A percentile compares a stretch with the other conserved stretches of the same genome.
These are phyloP conservation scores for Haliclona indistincta DNA, from an alignment of 37 sponge, comb jelly and placozoan species.

Conservation along the genomic window DNA sequence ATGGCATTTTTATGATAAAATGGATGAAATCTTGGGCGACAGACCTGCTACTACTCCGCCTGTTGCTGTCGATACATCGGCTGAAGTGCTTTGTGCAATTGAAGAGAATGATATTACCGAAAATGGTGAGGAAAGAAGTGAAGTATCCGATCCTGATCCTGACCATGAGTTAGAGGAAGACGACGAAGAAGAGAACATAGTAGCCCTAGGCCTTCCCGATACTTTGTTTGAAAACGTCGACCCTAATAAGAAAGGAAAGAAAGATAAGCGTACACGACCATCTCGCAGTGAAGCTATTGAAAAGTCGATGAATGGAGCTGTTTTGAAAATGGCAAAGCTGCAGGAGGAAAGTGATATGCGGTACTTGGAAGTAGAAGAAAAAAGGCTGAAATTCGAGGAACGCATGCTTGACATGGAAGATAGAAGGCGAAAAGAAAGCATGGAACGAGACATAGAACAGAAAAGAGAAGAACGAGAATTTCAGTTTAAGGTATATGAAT, in stretches of 20 bases:
- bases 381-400: not conserved
- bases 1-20: not conserved
- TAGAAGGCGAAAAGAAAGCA: not conserved
- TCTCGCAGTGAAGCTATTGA: not conserved
- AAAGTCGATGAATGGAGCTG: not conserved
- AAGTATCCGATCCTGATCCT: too few relatives aligned
- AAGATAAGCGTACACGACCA: not conserved
- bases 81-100: not conserved
- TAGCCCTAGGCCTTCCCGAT: too few relatives aligned
- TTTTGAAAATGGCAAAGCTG: not conserved
- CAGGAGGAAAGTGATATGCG: slow-evolving; percentile 7
- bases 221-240: too few relatives aligned
- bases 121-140: not conserved
- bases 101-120: not conserved
- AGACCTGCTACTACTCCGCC: slow-evolving; percentile 6
- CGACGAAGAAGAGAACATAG: not conserved
- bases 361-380: not conserved
- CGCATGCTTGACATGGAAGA: too few relatives aligned
- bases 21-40: not conserved
- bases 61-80: slow-evolving; percentile 1
- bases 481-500: slow-evolving; percentile 12
- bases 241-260: not conserved
- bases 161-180: too few relatives aligned
- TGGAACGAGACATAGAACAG: not conserved
- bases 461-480: slow-evolving; percentile 9